Base-by-base conservation (phyloP, 30 jellyfish, hydroid and myxozoan genomes). In the Mastigias papua region DNA sequence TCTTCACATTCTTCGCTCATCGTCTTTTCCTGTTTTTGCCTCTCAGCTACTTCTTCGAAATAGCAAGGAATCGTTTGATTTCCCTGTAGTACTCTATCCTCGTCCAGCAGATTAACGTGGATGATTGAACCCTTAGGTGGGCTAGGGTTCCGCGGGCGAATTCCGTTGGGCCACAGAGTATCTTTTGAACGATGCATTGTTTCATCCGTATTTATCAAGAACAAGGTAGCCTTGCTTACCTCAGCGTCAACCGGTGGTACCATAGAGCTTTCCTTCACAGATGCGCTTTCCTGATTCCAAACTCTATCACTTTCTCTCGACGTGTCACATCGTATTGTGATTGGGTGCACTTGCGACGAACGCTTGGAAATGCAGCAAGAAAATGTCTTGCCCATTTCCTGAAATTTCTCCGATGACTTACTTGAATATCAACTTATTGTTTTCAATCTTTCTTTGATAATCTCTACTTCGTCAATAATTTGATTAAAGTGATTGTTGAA, bases 131-230 rank as follows among this genome's bases (percentile, higher is more conserved):
- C 48, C 15, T 1, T 21, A 1, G 86, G 86, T 0, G 86, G 86
- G 27, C 86, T 75, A 15, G 86, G 86, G 75, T 75, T 75, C 28
- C 58, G 48, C 1, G 86, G 86, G 33, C 86, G 86, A 34, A 21
- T 34, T 72, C 75, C 62, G 20, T 20, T 19, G 1, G 86, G 54
- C 32, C 3, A 17, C n/a, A 64, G n/a, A 1, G 11, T 30, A 7
- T 31, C 75, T 7, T 58, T 29, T 22, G 34, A n/a, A 4, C 8
- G 6, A 65, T 13, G 31, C 5, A 10, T 42, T 4, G 1, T 29
- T 6, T 23, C 28, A 1, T 19, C 48, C 28, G 48, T 32, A 66
- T 48, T 66, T 33, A 11, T 30, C 28, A 69, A 25, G 61, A 69
- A 32, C 81, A 75, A 20, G 32, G 25, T 27, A 21, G 22, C 73